A percentile compares a stretch with the other conserved stretches of the same genome.
phyloP scores from a whole-genome alignment of 2,888 invertebrate species.

The Pseudococcus jackbeardsleyi region DNA sequence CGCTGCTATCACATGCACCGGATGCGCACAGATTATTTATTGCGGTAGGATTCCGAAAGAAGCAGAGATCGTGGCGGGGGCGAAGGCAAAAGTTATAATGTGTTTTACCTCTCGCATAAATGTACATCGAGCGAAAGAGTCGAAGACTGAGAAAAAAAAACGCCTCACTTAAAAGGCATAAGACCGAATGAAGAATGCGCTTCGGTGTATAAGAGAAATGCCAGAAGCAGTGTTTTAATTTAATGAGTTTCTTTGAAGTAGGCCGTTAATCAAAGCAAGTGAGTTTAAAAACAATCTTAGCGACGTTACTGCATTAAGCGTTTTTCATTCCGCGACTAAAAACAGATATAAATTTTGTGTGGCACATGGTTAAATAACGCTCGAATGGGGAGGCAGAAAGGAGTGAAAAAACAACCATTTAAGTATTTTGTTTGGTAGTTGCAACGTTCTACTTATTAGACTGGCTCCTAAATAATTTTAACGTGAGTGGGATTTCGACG shows the following conservation, averaged over 20 bases:
- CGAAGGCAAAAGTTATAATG: conserved; percentile 34
- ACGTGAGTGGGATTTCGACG: too few species aligned
- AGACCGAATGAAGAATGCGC: conserved; percentile 47
- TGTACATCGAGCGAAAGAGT: conserved; percentile 37
- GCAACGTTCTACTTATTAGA: neutral
- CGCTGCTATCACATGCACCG: conserved; percentile 62
- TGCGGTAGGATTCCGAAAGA: conserved; percentile 46
- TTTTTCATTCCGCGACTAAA: conserved; percentile 34
- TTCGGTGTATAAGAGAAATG: conserved; percentile 56
- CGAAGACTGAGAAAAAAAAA: conserved; percentile 30
- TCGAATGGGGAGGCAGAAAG: neutral
- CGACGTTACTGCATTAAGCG: conserved; percentile 63
- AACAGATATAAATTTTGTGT: conserved; percentile 60
- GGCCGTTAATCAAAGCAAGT: conserved; percentile 64
- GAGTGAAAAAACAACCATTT: neutral
- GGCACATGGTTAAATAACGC: conserved; percentile 32
- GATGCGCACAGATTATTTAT: conserved; percentile 62
- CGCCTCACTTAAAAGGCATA: conserved; percentile 51
- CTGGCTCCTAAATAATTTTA: neutral
- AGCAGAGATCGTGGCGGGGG: neutral
- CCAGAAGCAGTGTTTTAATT: conserved; percentile 64
- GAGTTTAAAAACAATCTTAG: conserved; percentile 65
- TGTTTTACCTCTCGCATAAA: conserved; percentile 53
- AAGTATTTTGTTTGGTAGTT: conserved; percentile 50
- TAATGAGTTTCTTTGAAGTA: conserved; percentile 65